Percentiles rank a stretch among this genome's conserved stretches.
Conservation (phyloP, 2,888 invertebrate species). For the Margaritifera margaritifera region DNA sequence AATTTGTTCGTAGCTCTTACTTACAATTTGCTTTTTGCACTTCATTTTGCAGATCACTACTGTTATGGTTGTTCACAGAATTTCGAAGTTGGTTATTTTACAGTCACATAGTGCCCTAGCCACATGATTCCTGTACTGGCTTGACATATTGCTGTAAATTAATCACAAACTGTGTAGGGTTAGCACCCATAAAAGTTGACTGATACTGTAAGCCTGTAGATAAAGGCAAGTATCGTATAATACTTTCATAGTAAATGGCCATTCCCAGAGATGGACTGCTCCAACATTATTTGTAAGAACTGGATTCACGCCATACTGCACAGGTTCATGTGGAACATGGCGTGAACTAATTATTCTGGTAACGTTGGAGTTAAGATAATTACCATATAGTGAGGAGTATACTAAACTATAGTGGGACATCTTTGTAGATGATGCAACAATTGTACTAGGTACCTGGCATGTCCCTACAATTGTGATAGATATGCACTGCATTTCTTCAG, state of each 20-base stretch:
- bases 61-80: conserved; percentile 14
- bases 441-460: conserved; percentile 13
- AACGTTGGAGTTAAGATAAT: conserved; percentile 52
- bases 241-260: too few species aligned
- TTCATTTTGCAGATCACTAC: conserved; percentile 22
- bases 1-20: conserved; percentile 14
- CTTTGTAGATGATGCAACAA: conserved; percentile 10
- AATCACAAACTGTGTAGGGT: too few species aligned
- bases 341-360: conserved; percentile 47
- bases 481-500: conserved; percentile 9
- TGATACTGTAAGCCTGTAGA: too few species aligned
- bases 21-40: conserved; percentile 17
- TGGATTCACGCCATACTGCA: conserved; percentile 18
- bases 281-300: too few species aligned
- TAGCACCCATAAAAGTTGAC: too few species aligned
- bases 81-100: conserved; percentile 13
- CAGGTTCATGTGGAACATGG: conserved; percentile 14
- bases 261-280: too few species aligned
- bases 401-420: conserved; percentile 25
- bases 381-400: conserved; percentile 24
- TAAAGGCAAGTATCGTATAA: too few species aligned
- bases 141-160: neutral
- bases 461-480: conserved; percentile 15
- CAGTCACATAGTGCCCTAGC: conserved; percentile 21
- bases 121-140: conserved; percentile 21